phyloP scores from a whole-genome alignment of 2,888 invertebrate species.

The Hemicrepidius hirtus region DNA sequence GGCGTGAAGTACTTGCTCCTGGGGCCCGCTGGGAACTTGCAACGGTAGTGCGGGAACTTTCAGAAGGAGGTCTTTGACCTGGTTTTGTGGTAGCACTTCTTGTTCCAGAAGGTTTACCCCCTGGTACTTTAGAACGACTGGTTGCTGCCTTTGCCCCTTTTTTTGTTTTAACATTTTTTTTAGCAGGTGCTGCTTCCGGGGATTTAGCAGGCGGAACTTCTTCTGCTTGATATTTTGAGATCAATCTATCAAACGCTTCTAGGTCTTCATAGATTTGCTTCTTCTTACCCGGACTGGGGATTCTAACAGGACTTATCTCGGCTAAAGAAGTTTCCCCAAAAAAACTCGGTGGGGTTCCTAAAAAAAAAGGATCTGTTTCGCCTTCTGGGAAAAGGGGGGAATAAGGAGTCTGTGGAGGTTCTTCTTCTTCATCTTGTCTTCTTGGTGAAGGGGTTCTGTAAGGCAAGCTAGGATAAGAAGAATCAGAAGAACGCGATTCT shows the following conservation, averaged over 20 bases:
- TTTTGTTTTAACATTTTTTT: not conserved
- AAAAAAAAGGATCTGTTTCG: constrained; percentile 5
- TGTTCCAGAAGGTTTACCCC: not conserved
- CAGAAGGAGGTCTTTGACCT: too few relatives aligned
- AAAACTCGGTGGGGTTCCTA: constrained; percentile 15
- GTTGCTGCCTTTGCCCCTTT: not conserved
- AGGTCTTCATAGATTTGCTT: constrained; percentile 12
- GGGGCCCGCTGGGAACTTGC: not conserved
- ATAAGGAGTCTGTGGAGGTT: not conserved
- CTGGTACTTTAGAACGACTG: not conserved
- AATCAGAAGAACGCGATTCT: not conserved
- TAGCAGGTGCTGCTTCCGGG: not conserved
- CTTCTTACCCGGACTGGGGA: too few relatives aligned
- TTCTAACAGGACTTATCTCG: not conserved
- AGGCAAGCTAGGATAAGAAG: constrained; percentile 29
- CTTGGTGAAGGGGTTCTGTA: constrained; percentile 43
- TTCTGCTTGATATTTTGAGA: constrained; percentile 26
- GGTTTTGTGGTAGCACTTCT: not conserved
- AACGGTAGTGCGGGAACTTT: not conserved
- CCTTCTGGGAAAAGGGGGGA: constrained; percentile 12
- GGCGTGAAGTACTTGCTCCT: not conserved
- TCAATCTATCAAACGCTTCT: constrained; percentile 35
- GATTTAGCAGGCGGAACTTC: not conserved
- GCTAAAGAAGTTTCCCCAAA: not conserved
- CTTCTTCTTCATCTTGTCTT: not conserved